These are phyloP conservation scores for Aurelia coerulea DNA, from an alignment of 30 jellyfish, hydroid and myxozoan genomes.

Conservation along the genomic window DNA sequence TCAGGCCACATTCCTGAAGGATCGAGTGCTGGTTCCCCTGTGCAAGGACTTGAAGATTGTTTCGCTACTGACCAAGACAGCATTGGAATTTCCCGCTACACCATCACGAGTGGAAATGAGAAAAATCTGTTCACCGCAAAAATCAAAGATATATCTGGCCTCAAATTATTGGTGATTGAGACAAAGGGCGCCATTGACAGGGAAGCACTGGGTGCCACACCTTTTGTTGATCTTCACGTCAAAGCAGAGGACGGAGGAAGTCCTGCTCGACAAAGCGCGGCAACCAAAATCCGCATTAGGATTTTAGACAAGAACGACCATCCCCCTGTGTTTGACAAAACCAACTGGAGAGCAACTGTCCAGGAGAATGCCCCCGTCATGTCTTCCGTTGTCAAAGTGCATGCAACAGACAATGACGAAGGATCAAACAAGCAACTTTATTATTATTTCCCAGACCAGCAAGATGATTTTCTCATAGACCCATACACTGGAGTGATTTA, in stretches of 20 bases:
- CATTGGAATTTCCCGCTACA: constrained; percentile 65
- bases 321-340: constrained; percentile 83
- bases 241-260: constrained; percentile 94
- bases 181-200: constrained; percentile 87
- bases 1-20: constrained; percentile 88
- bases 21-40: constrained; percentile 84
- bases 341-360: constrained; percentile 80
- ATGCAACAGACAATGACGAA: constrained; percentile 91
- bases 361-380: constrained; percentile 83
- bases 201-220: constrained; percentile 90
- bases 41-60: constrained; percentile 92
- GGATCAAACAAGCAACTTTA: constrained; percentile 90
- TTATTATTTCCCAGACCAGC: constrained; percentile 71
- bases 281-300: constrained; percentile 57
- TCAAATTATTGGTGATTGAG: constrained; percentile 76
- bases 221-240: constrained; percentile 71
- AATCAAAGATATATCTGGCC: constrained; percentile 67
- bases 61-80: constrained; percentile 96
- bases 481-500: constrained; percentile 89
- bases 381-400: constrained; percentile 86
- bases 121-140: constrained; percentile 69
- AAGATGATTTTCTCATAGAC: constrained; percentile 83
- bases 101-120: constrained; percentile 71
- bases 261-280: constrained; percentile 67
- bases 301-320: constrained; percentile 87